Evolutionary conservation across 2,888 invertebrate genomes (phyloP).

Genomic region (Drosophila acutilabella): DNA sequence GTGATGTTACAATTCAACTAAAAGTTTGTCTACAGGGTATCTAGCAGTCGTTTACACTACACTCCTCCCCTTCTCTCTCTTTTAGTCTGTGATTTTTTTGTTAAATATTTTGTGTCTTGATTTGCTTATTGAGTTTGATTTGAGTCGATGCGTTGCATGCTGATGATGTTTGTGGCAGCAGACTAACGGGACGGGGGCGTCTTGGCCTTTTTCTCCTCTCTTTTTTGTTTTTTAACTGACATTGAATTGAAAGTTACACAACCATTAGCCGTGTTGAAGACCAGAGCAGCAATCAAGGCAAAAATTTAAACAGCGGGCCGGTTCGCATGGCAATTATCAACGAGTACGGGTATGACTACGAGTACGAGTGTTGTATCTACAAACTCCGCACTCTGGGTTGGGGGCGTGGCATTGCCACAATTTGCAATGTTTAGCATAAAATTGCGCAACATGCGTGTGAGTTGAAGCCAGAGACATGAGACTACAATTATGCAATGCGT

Average conservation of each 20-base stretch:
- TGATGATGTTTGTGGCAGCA: constrained; percentile 51
- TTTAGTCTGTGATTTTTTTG: constrained; percentile 1
- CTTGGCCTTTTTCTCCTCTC: constrained; percentile 15
- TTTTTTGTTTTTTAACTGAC: constrained; percentile 56
- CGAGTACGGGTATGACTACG: neutral
- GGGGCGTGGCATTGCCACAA: constrained; percentile 68
- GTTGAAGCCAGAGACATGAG: constrained; percentile 9
- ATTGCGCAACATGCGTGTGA: constrained; percentile 73
- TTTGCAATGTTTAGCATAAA: constrained; percentile 77
- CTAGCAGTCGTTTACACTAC: neutral
- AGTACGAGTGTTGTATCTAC: constrained; percentile 4
- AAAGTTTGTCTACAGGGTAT: neutral
- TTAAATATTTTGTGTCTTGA: constrained; percentile 49
- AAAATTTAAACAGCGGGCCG: constrained; percentile 63
- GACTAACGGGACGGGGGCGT: constrained; percentile 7
- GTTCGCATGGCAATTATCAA: constrained; percentile 70
- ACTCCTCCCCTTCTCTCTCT: neutral
- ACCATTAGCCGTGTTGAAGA: constrained; percentile 43
- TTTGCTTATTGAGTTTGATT: constrained; percentile 69
- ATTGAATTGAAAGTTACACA: constrained; percentile 80
- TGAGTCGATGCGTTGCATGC: constrained; percentile 58
- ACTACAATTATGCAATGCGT: constrained; percentile 64
- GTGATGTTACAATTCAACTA: too few species aligned
- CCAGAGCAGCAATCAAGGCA: constrained; percentile 66
- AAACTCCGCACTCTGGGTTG: constrained; percentile 21